These are phyloP conservation scores for Sciurus carolinensis DNA, from an alignment of 2,797 vertebrate genomes.

Conservation along the genomic window DNA sequence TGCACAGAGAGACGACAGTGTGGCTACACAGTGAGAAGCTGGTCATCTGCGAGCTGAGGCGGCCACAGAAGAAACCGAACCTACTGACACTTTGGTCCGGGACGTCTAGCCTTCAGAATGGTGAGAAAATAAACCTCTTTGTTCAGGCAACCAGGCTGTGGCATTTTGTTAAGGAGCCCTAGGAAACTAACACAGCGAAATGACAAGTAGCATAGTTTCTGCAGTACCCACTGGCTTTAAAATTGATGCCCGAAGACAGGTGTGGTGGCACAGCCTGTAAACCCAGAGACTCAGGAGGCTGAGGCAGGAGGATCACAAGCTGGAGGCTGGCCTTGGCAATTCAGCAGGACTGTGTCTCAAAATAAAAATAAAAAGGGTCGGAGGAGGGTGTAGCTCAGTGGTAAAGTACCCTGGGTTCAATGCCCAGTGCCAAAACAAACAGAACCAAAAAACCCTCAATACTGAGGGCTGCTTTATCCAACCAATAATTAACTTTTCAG, in stretches of 20 bases:
- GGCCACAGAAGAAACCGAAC: neutral
- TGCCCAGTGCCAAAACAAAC: too few relatives aligned
- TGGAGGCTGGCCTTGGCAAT: neutral
- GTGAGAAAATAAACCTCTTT: neutral
- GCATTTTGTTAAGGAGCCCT: neutral
- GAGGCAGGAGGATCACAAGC: neutral
- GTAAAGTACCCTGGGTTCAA: neutral
- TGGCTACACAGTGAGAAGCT: neutral
- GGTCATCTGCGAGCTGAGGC: neutral
- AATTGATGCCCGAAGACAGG: neutral
- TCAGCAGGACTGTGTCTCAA: neutral
- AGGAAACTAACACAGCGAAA: neutral
- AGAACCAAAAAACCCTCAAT: neutral
- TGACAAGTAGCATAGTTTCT: neutral
- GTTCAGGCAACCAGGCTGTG: neutral
- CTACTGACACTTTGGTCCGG: neutral
- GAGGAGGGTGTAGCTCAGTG: neutral
- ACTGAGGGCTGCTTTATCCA: neutral
- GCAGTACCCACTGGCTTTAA: neutral
- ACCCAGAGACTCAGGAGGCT: neutral
- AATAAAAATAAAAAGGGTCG: neutral
- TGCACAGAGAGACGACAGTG: rapidly evolving
- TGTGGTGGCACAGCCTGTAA: neutral
- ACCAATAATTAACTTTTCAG: neutral
- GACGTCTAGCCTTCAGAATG: neutral